phyloP scores from a whole-genome alignment of 2,113 vertebrate genomes.

The Nibea albiflora region DNA sequence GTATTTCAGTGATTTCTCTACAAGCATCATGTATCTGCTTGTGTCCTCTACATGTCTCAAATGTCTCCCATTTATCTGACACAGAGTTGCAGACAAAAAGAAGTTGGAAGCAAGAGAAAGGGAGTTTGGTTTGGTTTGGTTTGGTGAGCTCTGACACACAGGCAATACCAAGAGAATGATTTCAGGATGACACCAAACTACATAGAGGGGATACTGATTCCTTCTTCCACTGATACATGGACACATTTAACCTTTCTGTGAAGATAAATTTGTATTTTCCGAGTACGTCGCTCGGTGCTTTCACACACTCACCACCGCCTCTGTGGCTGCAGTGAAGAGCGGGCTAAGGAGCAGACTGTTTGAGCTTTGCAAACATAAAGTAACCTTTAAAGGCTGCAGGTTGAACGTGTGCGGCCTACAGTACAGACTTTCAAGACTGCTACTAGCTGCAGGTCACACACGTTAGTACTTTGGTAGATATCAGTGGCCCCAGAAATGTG shows the following conservation, averaged over 20 bases:
- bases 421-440: neutral
- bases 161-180: neutral
- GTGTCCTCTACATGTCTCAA: neutral
- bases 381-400: neutral
- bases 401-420: neutral
- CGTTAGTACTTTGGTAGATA: neutral
- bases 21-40: neutral
- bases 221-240: conserved; percentile 41
- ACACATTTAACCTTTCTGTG: neutral
- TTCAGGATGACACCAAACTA: conserved; percentile 30
- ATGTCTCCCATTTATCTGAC: neutral
- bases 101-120: conserved; percentile 49
- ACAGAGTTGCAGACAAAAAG: conserved; percentile 78
- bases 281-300: neutral
- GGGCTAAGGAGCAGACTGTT: neutral
- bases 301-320: neutral
- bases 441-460: neutral
- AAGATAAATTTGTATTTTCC: neutral
- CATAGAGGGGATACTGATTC: conserved; percentile 32
- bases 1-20: neutral
- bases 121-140: conserved; percentile 17
- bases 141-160: conserved; percentile 31
- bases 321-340: neutral
- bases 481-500: neutral
- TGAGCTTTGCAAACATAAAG: neutral